A percentile compares a stretch with the other conserved stretches of the same genome.
Conservation (phyloP, 2,797 vertebrate species). For the Dicrostonyx torquatus region DNA sequence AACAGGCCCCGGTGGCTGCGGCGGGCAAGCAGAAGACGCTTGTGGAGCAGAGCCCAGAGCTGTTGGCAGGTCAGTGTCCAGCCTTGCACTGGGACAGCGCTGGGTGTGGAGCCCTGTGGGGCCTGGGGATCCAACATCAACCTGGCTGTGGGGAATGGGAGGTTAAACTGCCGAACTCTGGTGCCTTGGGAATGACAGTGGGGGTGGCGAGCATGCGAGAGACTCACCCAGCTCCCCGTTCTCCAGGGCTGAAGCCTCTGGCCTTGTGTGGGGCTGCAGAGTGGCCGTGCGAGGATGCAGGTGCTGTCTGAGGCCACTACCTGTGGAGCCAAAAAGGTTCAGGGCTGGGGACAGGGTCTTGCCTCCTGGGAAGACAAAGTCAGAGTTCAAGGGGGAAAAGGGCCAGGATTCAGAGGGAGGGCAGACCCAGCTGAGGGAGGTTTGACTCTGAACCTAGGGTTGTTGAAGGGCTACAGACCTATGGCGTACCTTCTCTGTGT, state of each 20-base stretch:
- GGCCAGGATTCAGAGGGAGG: neutral
- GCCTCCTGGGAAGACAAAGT: neutral
- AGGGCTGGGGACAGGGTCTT: neutral
- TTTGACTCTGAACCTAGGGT: neutral
- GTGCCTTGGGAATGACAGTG: rapidly evolving
- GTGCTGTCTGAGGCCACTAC: rapidly evolving
- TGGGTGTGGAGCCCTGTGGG: constrained; percentile 77
- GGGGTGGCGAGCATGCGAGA: rapidly evolving
- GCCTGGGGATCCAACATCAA: constrained; percentile 88
- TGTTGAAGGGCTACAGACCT: neutral
- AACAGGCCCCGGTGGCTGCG: constrained; percentile 92
- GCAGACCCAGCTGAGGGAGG: too few relatives aligned
- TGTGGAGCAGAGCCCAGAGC: constrained; percentile 92
- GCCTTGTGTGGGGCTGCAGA: neutral
- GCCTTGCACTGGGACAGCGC: constrained; percentile 80
- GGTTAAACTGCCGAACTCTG: neutral
- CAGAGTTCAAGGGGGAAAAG: neutral
- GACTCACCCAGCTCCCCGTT: constrained; percentile 75
- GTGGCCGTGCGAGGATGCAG: rapidly evolving
- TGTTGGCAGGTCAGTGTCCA: constrained; percentile 90
- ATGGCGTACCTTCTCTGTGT: constrained; percentile 72
- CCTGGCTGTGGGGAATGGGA: constrained; percentile 62
- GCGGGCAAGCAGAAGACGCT: constrained; percentile 91
- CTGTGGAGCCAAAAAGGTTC: constrained; percentile 9
- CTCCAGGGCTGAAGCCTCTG: neutral